Conservation (phyloP, 2,797 vertebrate genomes). For the Hafferia zeledoni region DNA sequence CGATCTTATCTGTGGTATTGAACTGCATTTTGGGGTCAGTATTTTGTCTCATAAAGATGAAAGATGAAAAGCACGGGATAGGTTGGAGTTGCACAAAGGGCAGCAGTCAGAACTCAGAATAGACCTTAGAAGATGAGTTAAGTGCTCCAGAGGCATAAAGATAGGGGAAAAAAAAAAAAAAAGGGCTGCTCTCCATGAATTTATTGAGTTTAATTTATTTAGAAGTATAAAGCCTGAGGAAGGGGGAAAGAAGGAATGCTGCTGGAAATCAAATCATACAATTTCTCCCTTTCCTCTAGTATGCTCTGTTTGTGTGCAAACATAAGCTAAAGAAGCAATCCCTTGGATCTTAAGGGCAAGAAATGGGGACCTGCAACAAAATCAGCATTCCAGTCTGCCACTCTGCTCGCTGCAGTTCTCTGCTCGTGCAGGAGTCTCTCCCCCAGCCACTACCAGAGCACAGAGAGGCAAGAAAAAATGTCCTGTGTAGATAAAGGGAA, state of each 20-base stretch:
- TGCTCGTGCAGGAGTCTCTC: constrained; percentile 38
- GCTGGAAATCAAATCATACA: background rate
- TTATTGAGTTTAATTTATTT: background rate
- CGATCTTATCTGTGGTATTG: background rate
- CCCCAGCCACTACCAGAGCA: constrained; percentile 1
- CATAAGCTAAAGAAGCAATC: background rate
- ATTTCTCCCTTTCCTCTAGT: background rate
- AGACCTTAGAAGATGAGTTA: constrained; percentile 31
- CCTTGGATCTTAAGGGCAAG: constrained; percentile 25
- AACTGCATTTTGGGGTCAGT: constrained; percentile 9
- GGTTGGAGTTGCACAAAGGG: constrained; percentile 21
- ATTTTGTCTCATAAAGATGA: constrained; percentile 1
- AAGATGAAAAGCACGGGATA: background rate
- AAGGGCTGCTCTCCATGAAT: background rate
- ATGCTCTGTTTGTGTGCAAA: background rate
- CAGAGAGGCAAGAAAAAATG: constrained; percentile 62
- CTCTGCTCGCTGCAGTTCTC: constrained; percentile 15
- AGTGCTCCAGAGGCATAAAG: constrained; percentile 8
- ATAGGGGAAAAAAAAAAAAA: background rate
- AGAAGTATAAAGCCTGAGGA: background rate
- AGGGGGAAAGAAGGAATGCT: background rate
- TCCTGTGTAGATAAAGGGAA: constrained; percentile 64
- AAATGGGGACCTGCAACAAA: constrained; percentile 65
- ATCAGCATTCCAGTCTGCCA: constrained; percentile 29
- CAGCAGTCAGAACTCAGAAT: constrained; percentile 22